These are phyloP conservation scores for Melinopterus prodromus DNA, from an alignment of 2,888 invertebrate genomes.

Conservation along the genomic window DNA sequence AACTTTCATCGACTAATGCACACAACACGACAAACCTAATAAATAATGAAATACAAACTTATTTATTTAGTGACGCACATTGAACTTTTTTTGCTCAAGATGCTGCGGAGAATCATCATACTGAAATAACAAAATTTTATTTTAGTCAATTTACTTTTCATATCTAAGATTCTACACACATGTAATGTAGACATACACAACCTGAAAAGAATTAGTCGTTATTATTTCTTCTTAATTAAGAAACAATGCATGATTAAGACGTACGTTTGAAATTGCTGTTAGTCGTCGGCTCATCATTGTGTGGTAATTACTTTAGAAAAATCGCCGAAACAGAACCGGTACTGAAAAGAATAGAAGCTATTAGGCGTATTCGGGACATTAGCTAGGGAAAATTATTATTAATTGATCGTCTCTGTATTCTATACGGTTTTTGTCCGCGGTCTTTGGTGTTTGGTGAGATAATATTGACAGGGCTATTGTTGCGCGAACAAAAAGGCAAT, in stretches of 20 bases:
- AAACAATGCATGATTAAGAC: neutral
- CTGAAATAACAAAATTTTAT: too few species aligned
- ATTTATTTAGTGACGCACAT: neutral
- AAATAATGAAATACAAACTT: neutral
- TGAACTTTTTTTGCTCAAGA: too few species aligned
- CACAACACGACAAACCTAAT: neutral
- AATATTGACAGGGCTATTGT: neutral
- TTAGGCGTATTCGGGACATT: neutral
- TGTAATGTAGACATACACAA: neutral
- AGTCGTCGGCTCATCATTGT: neutral
- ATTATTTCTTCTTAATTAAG: neutral
- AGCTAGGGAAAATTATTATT: neutral
- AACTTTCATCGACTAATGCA: neutral
- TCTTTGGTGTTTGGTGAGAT: neutral
- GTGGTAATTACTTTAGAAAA: neutral
- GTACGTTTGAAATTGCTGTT: neutral
- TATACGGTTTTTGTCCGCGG: neutral
- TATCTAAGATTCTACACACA: neutral
- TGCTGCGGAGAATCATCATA: too few species aligned
- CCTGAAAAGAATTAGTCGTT: neutral
- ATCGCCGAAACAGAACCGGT: constrained; percentile 4
- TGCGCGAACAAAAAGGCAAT: neutral
- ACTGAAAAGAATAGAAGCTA: constrained; percentile 4
- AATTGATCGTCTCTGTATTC: neutral
- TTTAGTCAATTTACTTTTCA: too few species aligned